These are phyloP conservation scores for Polydrusus tereticollis DNA, from an alignment of 2,888 invertebrate species.

Conservation along the genomic window DNA sequence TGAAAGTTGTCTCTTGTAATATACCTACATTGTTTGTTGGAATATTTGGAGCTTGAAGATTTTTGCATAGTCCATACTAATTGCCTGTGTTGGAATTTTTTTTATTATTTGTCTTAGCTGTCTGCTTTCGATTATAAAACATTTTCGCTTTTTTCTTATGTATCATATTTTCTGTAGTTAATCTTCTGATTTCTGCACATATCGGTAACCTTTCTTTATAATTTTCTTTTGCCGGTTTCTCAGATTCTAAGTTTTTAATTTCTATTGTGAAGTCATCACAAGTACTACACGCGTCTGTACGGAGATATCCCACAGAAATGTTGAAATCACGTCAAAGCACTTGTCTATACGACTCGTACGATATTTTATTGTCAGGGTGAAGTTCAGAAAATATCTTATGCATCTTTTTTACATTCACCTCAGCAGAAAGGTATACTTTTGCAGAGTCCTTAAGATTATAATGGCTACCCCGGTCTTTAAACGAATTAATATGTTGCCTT, in stretches of 20 bases:
- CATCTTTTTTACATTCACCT: constrained; percentile 60
- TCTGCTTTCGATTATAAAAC: constrained; percentile 16
- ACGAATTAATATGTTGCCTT: constrained; percentile 26
- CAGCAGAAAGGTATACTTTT: constrained; percentile 7
- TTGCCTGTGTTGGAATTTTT: constrained; percentile 11
- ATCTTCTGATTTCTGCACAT: background rate
- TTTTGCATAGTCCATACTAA: constrained; percentile 28
- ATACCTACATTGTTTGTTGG: constrained; percentile 55
- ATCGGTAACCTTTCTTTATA: background rate
- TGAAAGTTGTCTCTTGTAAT: constrained; percentile 28
- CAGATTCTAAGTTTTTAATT: background rate
- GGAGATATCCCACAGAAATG: constrained; percentile 56
- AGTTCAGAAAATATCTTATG: constrained; percentile 46
- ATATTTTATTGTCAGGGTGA: constrained; percentile 38
- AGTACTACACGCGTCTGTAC: constrained; percentile 53
- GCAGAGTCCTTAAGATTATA: constrained; percentile 21
- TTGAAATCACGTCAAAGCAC: constrained; percentile 54
- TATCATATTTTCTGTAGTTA: background rate
- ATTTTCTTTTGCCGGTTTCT: background rate
- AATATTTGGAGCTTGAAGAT: constrained; percentile 48
- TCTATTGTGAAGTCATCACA: constrained; percentile 46
- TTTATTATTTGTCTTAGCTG: constrained; percentile 11
- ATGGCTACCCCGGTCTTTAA: constrained; percentile 22
- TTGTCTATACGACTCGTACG: constrained; percentile 53
- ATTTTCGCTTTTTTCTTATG: background rate